Evolutionary conservation across 2,888 invertebrate genomes (phyloP).

Genomic region (Latrodectus hesperus): DNA sequence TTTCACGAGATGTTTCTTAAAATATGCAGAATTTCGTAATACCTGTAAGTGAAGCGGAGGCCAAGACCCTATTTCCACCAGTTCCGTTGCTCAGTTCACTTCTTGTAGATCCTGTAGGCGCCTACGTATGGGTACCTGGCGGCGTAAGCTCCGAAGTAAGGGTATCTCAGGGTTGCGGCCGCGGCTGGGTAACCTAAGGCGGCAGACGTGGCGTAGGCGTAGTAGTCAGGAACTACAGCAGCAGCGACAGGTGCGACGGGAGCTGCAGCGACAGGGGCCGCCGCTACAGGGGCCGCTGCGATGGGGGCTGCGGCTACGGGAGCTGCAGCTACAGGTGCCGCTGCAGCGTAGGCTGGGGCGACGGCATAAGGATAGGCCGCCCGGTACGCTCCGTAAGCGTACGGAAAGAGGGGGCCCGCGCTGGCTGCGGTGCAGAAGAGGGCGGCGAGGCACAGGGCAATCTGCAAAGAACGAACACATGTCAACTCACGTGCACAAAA

Average conservation of each 20-base stretch:
- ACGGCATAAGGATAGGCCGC: neutral
- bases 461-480: neutral
- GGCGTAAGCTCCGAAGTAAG: constrained; percentile 27
- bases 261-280: neutral
- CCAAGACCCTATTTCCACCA: neutral
- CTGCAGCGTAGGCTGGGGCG: neutral
- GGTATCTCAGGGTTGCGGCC: neutral
- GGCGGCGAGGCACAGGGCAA: constrained; percentile 13
- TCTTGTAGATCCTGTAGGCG: constrained; percentile 13
- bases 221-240: constrained; percentile 24
- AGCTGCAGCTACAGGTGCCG: neutral
- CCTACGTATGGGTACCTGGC: constrained; percentile 25
- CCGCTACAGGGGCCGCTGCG: neutral
- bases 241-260: neutral
- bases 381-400: neutral
- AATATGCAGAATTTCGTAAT: neutral
- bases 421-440: neutral
- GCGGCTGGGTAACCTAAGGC: constrained; percentile 33
- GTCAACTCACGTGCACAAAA: neutral
- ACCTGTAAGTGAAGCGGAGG: constrained; percentile 42
- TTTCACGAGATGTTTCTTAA: neutral
- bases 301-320: neutral
- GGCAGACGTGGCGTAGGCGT: constrained; percentile 3
- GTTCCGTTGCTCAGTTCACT: neutral
- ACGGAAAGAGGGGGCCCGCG: neutral